Percentiles rank a stretch among this genome's conserved stretches.
phyloP scores from a whole-genome alignment of 1,140 invertebrate species.

The Pemphigus obesinymphae region DNA sequence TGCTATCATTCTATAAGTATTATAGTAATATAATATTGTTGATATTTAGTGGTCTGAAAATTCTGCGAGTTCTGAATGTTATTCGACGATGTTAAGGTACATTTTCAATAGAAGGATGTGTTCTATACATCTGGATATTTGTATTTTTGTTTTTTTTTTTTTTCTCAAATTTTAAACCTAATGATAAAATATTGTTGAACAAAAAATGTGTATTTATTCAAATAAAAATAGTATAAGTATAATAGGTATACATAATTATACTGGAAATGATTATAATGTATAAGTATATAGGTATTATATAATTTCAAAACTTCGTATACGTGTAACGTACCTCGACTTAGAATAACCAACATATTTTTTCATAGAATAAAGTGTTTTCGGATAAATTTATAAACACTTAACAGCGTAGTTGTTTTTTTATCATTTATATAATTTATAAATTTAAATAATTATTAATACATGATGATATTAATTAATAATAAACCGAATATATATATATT shows the following conservation, averaged over 20 bases:
- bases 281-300: neutral
- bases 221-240: neutral
- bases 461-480: no score
- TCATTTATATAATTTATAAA: no score
- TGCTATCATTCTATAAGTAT: neutral
- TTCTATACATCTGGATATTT: neutral
- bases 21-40: neutral
- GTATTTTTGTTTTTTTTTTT: no score
- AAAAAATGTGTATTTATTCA: neutral
- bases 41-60: neutral
- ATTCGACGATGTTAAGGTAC: neutral
- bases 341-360: neutral
- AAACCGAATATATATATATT: no score
- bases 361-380: neutral
- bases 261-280: neutral
- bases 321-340: no score
- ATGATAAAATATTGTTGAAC: neutral
- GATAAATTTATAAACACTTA: neutral
- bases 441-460: no score
- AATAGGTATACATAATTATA: neutral
- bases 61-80: neutral
- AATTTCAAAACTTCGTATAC: no score
- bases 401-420: neutral
- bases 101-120: neutral
- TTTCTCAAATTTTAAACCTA: neutral